These are phyloP conservation scores for Odocoileus hemionus DNA, from an alignment of 2,113 vertebrate species.

Conservation along the genomic window DNA sequence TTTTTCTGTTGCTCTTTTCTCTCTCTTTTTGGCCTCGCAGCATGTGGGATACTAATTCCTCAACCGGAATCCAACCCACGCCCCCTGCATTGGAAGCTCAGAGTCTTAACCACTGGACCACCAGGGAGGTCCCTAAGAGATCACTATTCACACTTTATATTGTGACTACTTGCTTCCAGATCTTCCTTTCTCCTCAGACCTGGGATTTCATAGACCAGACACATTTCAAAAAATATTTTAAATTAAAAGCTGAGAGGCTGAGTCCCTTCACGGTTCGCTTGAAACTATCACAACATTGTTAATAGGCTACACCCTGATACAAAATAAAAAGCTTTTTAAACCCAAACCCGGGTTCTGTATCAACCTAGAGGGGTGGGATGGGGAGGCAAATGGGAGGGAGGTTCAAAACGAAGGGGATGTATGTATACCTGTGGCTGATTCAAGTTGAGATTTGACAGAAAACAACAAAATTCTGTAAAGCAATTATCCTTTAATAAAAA, in stretches of 20 bases:
- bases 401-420: background rate
- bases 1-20: background rate
- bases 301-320: background rate
- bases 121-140: background rate
- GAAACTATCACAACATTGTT: background rate
- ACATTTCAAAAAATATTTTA: background rate
- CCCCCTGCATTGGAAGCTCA: background rate
- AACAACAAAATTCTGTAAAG: background rate
- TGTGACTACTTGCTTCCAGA: background rate
- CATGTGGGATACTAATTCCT: background rate
- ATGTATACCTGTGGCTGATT: background rate
- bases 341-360: fast-evolving
- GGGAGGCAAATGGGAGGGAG: background rate
- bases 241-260: background rate
- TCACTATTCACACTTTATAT: background rate
- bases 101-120: background rate
- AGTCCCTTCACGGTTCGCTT: fast-evolving
- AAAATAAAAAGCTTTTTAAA: background rate
- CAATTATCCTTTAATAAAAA: background rate
- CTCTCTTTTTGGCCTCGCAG: background rate
- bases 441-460: background rate
- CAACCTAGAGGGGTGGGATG: background rate
- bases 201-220: background rate
- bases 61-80: background rate
- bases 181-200: background rate